Base-by-base conservation (phyloP, 2,113 vertebrate species). In the Cyphomyrus plagiostoma region DNA sequence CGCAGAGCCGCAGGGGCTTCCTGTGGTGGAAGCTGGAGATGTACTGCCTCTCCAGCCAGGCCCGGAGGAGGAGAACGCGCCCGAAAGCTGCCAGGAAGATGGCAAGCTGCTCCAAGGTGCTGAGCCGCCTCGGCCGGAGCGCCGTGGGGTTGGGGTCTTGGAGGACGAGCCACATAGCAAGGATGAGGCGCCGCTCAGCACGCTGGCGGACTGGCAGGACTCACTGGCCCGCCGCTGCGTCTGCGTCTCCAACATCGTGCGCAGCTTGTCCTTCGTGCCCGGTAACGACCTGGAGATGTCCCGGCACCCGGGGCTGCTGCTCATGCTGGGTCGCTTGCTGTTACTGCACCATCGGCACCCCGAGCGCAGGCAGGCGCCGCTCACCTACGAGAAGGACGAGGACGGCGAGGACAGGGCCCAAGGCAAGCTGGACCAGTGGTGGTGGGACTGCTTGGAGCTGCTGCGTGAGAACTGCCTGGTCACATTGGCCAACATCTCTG, bases 111-210 rank as follows among this genome's bases (percentile, higher is more conserved):
- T 95, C 23, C 95, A 95, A 10, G 93, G 95, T 87, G 93, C 94
- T 58, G 95, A 93, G 90, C 96, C 97, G 3, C 92, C 94, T 87
- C 90, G 89, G 89, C 95, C 95, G 93, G 96, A 94, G 91, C 94
- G 96, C 94, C 95, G 95, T 92, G 95, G 95, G 80, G 96, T 97
- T 70, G 96, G 97, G 92, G 97, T 99, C 91, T 92, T 99, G 91
- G 98, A 99, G 94, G 98, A 99, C 0, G 98, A 99, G n/a, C 98
- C 98, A 91, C 98, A 98, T 95, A 99, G 98, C 96, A 98, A 99
- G 92, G 98, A 99, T 15, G 98, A 99, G 95, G 97, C 97, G 0
- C 98, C 98, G 5, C 96, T 99, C 90, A 95, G 98, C 92, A 97
- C 97, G 74, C 95, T 99, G 91, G 95, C 97, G 39, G 96, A 97